Base-by-base conservation (phyloP, 2,113 vertebrate genomes). In the Neomonachus schauinslandi region DNA sequence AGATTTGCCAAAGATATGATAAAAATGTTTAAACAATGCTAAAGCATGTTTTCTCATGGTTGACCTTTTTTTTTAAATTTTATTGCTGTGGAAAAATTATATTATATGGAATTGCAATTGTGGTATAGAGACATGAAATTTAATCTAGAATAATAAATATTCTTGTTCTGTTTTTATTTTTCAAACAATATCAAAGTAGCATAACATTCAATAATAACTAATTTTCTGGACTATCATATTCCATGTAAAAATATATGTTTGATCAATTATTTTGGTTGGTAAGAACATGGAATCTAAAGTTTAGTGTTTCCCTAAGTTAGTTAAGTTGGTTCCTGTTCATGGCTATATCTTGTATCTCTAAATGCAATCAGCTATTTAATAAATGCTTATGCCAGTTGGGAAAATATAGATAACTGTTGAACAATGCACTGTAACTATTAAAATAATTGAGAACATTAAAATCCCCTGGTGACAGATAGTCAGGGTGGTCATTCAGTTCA, bases 121-220 rank as follows among this genome's bases (percentile, higher is more conserved):
- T 92, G 81, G 87, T 92, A 83, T 7, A 89, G 49, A 91, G 89
- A 94, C 87, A 72, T 53, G 79, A 93, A 96, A 96, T 95, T 88
- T 96, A 85, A 94, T 85, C 72, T 94, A 71, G 63, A 97, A 97
- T 72, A 88, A 98, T 91, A 98, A 98, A 97, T 74, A 96, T 57
- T 92, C 28, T 8, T 57, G 9, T n/a, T 53, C 51, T 53, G 12
- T 67, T 81, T 93, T 59, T 84, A 33, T 59, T 97, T 98, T 97
- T 90, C 76, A 96, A 95, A 67, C 49, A 95, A 63, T 94, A 93
- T 95, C 79, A 97, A 42, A 82, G 61, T 31, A 97, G 15, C 91
- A 96, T 94, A 96, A 93, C 51, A 93, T 72, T 49, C 59, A 97
- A 36, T 93, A 95, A 49, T 55, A 95, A 89, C 49, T 42, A 89